Conservation (phyloP, 2,888 invertebrate genomes). For the Thecophora atra region DNA sequence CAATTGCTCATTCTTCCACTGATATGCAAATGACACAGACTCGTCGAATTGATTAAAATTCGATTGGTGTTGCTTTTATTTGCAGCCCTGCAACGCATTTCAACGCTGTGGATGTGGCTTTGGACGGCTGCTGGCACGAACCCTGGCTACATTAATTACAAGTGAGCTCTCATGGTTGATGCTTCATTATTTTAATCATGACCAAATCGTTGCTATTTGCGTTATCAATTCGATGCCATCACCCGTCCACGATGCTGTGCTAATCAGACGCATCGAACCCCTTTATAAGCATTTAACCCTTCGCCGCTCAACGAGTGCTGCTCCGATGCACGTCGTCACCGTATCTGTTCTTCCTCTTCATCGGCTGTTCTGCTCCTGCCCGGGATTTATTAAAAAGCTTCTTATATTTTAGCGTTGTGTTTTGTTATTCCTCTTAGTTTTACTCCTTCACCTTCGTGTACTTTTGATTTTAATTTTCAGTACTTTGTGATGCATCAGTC, state of each 20-base stretch:
- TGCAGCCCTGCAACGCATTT: constrained; percentile 46
- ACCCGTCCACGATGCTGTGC: constrained; percentile 12
- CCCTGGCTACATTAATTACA: constrained; percentile 24
- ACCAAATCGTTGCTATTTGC: neutral
- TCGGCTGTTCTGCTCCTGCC: neutral
- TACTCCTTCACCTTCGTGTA: neutral
- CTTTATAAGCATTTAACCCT: constrained; percentile 45
- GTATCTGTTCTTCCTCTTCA: no score
- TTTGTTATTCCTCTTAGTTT: neutral
- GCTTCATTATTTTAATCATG: constrained; percentile 4
- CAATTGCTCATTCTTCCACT: neutral
- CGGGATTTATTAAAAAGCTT: no score
- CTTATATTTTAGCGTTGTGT: neutral
- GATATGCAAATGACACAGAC: constrained; percentile 51
- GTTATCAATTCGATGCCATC: constrained; percentile 2
- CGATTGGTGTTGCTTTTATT: constrained; percentile 62
- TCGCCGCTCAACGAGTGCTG: neutral
- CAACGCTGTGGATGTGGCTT: neutral
- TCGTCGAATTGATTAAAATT: constrained; percentile 66
- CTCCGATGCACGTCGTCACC: no score
- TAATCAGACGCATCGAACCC: constrained; percentile 51
- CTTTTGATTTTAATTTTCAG: constrained; percentile 12
- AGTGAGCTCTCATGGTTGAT: constrained; percentile 25
- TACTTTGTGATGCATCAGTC: neutral
- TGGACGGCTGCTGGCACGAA: constrained; percentile 1